Percentiles rank a stretch among this genome's conserved stretches.
These are phyloP conservation scores for Sesamia nonagrioides DNA, from an alignment of 1,140 invertebrate species.

Conservation along the genomic window DNA sequence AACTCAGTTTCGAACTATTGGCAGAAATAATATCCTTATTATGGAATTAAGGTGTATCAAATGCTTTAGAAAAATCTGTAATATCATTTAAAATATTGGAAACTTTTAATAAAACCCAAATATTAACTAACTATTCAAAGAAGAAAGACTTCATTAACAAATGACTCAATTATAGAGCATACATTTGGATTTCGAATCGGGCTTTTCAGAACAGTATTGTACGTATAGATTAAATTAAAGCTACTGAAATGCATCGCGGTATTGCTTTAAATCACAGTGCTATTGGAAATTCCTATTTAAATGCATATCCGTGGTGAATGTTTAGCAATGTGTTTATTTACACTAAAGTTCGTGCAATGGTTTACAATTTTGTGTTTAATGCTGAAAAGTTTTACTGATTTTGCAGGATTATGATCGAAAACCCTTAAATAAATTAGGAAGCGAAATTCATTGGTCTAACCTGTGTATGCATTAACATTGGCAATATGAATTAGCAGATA, in stretches of 20 bases:
- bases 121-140: too few species aligned
- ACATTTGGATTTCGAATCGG: background rate
- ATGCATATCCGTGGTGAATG: conserved; percentile 16
- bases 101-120: too few species aligned
- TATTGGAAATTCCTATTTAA: conserved; percentile 28
- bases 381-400: too few species aligned
- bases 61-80: background rate
- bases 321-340: conserved; percentile 8
- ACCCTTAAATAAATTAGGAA: too few species aligned
- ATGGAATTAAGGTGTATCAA: too few species aligned
- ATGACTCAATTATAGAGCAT: background rate
- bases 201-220: conserved; percentile 1
- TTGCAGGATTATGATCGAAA: too few species aligned
- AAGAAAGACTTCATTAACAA: background rate
- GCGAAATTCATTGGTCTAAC: too few species aligned
- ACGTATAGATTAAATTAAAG: conserved; percentile 28
- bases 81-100: too few species aligned
- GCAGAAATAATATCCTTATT: too few species aligned
- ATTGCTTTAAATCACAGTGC: conserved; percentile 28
- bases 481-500: too few species aligned
- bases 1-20: too few species aligned
- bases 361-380: background rate
- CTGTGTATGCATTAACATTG: too few species aligned
- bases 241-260: conserved; percentile 20
- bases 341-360: background rate